Evolutionary conservation across 2,113 vertebrate genomes (phyloP).

Genomic region (Trinectes maculatus): DNA sequence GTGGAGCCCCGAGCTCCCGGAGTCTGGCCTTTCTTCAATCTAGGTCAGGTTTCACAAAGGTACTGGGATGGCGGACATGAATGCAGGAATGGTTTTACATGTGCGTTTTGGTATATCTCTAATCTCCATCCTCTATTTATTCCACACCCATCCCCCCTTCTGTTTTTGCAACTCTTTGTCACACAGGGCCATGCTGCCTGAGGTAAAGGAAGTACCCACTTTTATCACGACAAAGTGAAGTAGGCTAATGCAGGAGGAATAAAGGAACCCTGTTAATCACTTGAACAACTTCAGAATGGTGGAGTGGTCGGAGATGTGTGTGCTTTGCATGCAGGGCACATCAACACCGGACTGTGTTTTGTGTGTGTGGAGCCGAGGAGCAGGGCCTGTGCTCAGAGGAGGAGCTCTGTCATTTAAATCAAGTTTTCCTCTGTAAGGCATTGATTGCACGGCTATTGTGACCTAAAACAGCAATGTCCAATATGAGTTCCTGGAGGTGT

Average conservation of each 20-base stretch:
- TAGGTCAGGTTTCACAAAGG: slow-evolving; percentile 74
- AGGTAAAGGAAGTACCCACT: slow-evolving; percentile 65
- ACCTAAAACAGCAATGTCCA: too few relatives aligned
- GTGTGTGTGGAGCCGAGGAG: background rate
- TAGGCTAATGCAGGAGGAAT: slow-evolving; percentile 56
- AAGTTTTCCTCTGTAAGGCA: background rate
- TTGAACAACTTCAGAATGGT: slow-evolving; percentile 41
- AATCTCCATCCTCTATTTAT: slow-evolving; percentile 53
- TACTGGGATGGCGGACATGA: slow-evolving; percentile 44
- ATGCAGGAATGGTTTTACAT: slow-evolving; percentile 56
- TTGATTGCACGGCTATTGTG: background rate
- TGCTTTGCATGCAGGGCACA: slow-evolving; percentile 43
- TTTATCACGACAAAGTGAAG: slow-evolving; percentile 59
- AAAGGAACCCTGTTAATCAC: slow-evolving; percentile 62
- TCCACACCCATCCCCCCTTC: slow-evolving; percentile 1
- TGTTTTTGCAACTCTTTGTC: slow-evolving; percentile 11
- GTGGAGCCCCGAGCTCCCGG: slow-evolving; percentile 53
- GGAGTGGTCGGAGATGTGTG: slow-evolving; percentile 7
- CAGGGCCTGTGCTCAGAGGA: background rate
- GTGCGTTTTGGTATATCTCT: slow-evolving; percentile 59
- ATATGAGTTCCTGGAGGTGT: too few relatives aligned
- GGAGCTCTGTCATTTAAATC: background rate
- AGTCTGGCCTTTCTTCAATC: slow-evolving; percentile 68
- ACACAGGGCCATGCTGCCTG: slow-evolving; percentile 60
- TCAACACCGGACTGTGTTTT: slow-evolving; percentile 5